phyloP scores from a whole-genome alignment of 1,140 invertebrate genomes.

The Drosophila azteca region DNA sequence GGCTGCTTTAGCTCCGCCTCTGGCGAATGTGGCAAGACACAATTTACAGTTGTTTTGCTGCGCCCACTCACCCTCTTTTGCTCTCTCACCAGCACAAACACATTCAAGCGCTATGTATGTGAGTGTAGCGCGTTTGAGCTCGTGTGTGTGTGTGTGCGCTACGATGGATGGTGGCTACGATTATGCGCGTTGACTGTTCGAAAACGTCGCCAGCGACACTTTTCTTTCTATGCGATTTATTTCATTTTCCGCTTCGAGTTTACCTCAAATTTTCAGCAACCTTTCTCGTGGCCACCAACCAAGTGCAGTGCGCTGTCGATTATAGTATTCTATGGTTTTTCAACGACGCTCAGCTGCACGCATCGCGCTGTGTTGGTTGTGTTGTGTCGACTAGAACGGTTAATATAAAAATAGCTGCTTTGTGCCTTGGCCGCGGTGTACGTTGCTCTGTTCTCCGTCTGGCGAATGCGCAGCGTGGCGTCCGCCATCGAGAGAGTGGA shows the following conservation, averaged over 20 bases:
- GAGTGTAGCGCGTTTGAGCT: conserved; percentile 6
- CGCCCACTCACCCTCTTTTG: conserved; percentile 50
- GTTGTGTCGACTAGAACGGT: conserved; percentile 45
- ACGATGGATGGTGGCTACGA: conserved; percentile 63
- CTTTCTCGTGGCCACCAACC: not conserved
- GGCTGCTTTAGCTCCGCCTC: conserved; percentile 9
- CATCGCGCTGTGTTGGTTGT: conserved; percentile 19
- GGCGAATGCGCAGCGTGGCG: conserved; percentile 71
- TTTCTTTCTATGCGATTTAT: conserved; percentile 25
- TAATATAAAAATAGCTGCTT: conserved; percentile 70
- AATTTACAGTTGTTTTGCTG: conserved; percentile 51
- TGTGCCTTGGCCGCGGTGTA: conserved; percentile 26
- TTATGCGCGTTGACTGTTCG: conserved; percentile 74
- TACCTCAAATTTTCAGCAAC: not conserved
- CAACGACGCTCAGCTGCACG: not conserved
- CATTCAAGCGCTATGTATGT: conserved; percentile 16
- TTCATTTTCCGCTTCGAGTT: conserved; percentile 14
- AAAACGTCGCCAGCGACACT: conserved; percentile 59
- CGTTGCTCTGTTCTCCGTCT: conserved; percentile 39
- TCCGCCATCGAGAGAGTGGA: conserved; percentile 11
- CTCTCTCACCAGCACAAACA: conserved; percentile 36
- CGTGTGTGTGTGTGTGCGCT: conserved; percentile 29
- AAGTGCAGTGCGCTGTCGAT: too few species aligned
- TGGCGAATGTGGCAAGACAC: conserved; percentile 13
- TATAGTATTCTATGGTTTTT: too few species aligned